A percentile compares a stretch with the other conserved stretches of the same genome.
Conservation (phyloP, 2,797 vertebrate species). For the Crocodylus rhombifer region DNA sequence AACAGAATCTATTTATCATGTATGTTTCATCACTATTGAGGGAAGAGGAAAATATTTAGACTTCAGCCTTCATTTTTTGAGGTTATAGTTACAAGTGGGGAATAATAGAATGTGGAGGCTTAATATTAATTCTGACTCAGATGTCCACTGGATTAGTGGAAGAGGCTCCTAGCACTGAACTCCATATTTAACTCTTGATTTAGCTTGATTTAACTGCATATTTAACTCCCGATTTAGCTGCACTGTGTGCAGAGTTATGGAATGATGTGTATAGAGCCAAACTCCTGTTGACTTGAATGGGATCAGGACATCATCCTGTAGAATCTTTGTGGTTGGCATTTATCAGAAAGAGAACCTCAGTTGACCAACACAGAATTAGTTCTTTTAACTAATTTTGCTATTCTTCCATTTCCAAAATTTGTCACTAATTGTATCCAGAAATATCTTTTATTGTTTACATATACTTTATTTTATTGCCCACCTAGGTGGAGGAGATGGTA, state of each 20-base stretch:
- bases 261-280: neutral
- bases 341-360: neutral
- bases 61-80: conserved; percentile 24
- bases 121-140: neutral
- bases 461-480: neutral
- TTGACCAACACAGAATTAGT: neutral
- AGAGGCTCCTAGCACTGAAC: neutral
- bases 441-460: neutral
- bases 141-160: neutral
- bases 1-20: neutral
- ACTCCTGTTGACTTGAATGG: neutral
- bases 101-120: neutral
- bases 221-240: no score
- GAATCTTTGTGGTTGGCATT: neutral
- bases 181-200: conserved; percentile 20
- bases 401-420: neutral
- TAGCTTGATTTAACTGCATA: neutral
- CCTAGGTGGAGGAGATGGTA: neutral
- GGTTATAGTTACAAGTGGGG: conserved; percentile 1
- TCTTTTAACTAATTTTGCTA: neutral
- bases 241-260: neutral
- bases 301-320: neutral
- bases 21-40: conserved; percentile 10
- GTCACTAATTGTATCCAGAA: neutral
- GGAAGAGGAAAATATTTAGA: conserved; percentile 8